These are phyloP conservation scores for Eupithecia abbreviata DNA, from an alignment of 2,888 invertebrate species.

Conservation along the genomic window DNA sequence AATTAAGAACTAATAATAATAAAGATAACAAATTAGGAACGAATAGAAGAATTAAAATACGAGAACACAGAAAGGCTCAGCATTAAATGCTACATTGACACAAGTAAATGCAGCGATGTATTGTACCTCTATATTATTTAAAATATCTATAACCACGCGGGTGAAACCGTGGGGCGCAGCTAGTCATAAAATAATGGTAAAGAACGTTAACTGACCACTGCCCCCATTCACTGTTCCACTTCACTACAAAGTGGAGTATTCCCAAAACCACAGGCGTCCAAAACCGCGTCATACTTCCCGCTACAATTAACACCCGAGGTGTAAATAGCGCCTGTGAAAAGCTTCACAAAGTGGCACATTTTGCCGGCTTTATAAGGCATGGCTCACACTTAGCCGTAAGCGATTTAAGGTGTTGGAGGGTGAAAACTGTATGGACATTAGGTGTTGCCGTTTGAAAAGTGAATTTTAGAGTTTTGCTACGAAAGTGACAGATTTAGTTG, in stretches of 20 bases:
- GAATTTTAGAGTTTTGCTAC: neutral
- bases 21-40: too few species aligned
- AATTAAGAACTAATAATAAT: too few species aligned
- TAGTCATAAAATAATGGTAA: neutral
- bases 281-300: conserved; percentile 12
- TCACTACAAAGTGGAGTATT: neutral
- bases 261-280: conserved; percentile 5
- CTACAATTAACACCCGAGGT: conserved; percentile 12
- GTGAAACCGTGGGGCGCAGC: too few species aligned
- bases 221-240: neutral
- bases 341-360: conserved; percentile 9
- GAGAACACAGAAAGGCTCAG: too few species aligned
- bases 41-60: too few species aligned
- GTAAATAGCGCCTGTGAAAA: conserved; percentile 1
- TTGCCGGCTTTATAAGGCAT: conserved; percentile 18
- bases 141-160: too few species aligned
- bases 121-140: too few species aligned
- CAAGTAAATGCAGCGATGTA: too few species aligned
- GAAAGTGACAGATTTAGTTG: neutral
- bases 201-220: neutral
- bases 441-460: neutral
- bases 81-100: too few species aligned
- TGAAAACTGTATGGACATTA: neutral
- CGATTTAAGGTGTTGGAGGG: neutral
- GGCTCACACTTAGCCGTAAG: conserved; percentile 9